These are phyloP conservation scores for Epsilonema sp. DNA, from an alignment of 2,888 invertebrate species.

Conservation along the genomic window DNA sequence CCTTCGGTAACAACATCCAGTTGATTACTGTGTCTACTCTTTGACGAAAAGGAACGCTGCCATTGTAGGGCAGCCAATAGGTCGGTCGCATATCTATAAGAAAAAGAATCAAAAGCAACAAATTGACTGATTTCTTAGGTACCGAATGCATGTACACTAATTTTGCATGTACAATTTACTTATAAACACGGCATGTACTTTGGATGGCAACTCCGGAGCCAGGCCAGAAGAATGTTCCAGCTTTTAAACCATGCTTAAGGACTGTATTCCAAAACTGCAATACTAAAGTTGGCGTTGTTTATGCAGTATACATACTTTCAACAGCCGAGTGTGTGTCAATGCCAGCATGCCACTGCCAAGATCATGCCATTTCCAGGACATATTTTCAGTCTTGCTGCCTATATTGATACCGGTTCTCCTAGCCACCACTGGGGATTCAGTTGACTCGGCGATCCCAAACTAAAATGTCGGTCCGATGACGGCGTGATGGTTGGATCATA, in stretches of 20 bases:
- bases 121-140: too few relatives aligned
- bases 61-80: constrained; percentile 12
- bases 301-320: not conserved
- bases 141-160: too few relatives aligned
- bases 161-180: too few relatives aligned
- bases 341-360: too few relatives aligned
- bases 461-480: not conserved
- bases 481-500: not conserved
- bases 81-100: constrained; percentile 7
- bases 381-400: too few relatives aligned
- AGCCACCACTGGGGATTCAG: not conserved
- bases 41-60: constrained; percentile 9
- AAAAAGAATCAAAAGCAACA: too few relatives aligned
- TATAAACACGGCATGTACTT: too few relatives aligned
- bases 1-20: constrained; percentile 17
- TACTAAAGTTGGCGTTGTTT: not conserved
- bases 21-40: constrained; percentile 16
- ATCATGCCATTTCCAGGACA: too few relatives aligned
- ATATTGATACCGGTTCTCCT: not conserved
- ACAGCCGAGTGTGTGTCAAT: too few relatives aligned
- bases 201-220: constrained; percentile 21
- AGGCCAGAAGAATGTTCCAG: constrained; percentile 19
- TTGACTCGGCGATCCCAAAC: not conserved
- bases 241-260: constrained; percentile 15
- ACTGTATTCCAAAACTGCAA: constrained; percentile 19